Percentiles rank a stretch among this genome's conserved stretches.
phyloP scores from a whole-genome alignment of 2,888 invertebrate genomes.

The Venusia cambrica region DNA sequence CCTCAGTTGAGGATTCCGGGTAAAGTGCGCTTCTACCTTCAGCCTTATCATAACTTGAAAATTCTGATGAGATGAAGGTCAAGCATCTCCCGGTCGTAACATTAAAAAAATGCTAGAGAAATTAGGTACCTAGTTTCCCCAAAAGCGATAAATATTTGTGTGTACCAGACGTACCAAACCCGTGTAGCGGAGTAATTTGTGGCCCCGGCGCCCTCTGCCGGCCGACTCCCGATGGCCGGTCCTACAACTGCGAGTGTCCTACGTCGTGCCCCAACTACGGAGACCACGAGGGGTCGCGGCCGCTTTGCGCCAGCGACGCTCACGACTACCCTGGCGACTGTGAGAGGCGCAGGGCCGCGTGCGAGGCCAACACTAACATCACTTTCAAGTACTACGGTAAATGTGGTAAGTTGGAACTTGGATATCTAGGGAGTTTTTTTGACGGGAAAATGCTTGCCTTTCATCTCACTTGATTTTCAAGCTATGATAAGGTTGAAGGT shows the following conservation, averaged over 20 bases:
- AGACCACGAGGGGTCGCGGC: conserved; percentile 88
- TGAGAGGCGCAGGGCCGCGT: conserved; percentile 90
- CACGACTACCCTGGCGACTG: conserved; percentile 92
- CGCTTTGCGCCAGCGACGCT: conserved; percentile 92
- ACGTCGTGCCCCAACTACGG: conserved; percentile 90
- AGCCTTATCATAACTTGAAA: too few species aligned
- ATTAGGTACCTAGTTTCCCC: background rate
- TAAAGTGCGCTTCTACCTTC: too few species aligned
- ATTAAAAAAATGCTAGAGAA: too few species aligned
- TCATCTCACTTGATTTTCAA: too few species aligned
- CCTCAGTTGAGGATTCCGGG: too few species aligned
- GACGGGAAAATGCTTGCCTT: too few species aligned
- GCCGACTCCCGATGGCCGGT: conserved; percentile 84
- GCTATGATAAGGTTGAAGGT: too few species aligned
- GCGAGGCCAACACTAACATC: conserved; percentile 87
- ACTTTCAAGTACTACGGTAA: conserved; percentile 91
- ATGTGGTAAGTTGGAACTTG: conserved; percentile 93
- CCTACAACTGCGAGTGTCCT: conserved; percentile 89
- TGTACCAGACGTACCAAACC: conserved; percentile 83
- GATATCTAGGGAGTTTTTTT: too few species aligned
- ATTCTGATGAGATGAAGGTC: too few species aligned
- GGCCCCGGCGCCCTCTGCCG: conserved; percentile 90
- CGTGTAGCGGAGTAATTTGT: conserved; percentile 89
- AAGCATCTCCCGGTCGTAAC: too few species aligned
- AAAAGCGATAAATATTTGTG: too few species aligned